Percentiles rank a stretch among this genome's conserved stretches.
Conservation (phyloP, 37 sponge, comb jelly and placozoan genomes). For the Aphrocallistes beatrix region DNA sequence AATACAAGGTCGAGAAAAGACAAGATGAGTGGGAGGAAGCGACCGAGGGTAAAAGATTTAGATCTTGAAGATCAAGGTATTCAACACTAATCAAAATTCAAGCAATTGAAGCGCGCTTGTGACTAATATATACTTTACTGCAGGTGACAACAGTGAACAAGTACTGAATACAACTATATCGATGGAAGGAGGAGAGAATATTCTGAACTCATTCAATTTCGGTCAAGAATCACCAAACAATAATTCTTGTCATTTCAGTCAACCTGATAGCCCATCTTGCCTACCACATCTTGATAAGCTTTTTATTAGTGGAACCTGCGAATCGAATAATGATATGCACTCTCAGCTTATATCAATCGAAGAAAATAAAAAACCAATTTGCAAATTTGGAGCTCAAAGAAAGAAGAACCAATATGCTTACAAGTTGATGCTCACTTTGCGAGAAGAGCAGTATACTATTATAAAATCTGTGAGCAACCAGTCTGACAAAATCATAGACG, state of each 20-base stretch:
- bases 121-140: no score
- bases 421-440: not conserved
- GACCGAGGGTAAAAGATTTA: constrained; percentile 21
- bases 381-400: not conserved
- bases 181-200: not conserved
- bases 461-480: not conserved
- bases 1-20: constrained; percentile 16
- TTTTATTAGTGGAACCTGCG: not conserved
- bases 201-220: not conserved
- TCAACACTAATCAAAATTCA: no score
- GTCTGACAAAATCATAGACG: not conserved
- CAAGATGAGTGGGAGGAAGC: constrained; percentile 27
- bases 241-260: not conserved
- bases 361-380: no score
- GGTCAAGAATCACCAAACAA: not conserved
- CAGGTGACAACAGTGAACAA: no score
- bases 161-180: no score
- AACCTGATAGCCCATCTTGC: not conserved
- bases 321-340: not conserved
- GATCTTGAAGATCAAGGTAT: no score
- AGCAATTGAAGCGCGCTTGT: no score
- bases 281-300: not conserved
- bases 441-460: not conserved
- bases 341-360: not conserved
- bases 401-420: not conserved